A percentile compares a stretch with the other conserved stretches of the same genome.
Evolutionary conservation across 1,140 invertebrate genomes (phyloP).

Genomic region (Tribolium madens): DNA sequence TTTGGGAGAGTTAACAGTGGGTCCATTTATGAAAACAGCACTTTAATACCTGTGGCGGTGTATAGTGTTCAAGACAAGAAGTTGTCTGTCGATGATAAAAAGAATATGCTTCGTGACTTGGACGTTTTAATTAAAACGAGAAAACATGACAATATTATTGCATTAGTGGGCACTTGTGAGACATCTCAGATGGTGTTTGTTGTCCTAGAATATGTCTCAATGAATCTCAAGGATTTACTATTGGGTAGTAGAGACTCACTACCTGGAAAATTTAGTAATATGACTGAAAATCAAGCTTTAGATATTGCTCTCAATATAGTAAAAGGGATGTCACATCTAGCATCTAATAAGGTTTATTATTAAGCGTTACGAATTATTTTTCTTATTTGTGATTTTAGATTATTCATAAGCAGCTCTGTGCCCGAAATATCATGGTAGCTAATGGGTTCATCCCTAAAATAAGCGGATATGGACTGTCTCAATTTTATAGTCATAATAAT

Average conservation of each 20-base stretch:
- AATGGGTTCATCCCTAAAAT: constrained; percentile 76
- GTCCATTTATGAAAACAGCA: constrained; percentile 71
- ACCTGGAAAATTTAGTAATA: constrained; percentile 72
- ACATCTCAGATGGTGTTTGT: constrained; percentile 79
- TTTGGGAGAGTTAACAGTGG: constrained; percentile 82
- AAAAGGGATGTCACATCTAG: constrained; percentile 76
- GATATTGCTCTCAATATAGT: constrained; percentile 72
- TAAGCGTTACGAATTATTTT: constrained; percentile 50
- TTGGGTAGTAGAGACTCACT: constrained; percentile 73
- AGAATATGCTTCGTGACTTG: constrained; percentile 78
- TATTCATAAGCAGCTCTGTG: constrained; percentile 78
- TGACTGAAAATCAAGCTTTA: constrained; percentile 73
- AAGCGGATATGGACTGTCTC: constrained; percentile 76
- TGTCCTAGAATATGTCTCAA: constrained; percentile 75
- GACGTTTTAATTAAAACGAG: constrained; percentile 77
- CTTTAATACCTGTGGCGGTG: constrained; percentile 61
- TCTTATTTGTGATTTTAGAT: constrained; percentile 70
- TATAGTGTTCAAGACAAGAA: constrained; percentile 71
- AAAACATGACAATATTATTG: constrained; percentile 78
- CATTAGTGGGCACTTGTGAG: constrained; percentile 84
- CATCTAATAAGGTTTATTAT: constrained; percentile 66
- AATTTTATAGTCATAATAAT: constrained; percentile 65
- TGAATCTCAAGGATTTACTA: constrained; percentile 77
- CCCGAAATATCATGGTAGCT: constrained; percentile 76
- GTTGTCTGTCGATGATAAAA: constrained; percentile 73